Evolutionary conservation across 2,888 invertebrate species (phyloP).

Genomic region (Melanotus villosus): DNA sequence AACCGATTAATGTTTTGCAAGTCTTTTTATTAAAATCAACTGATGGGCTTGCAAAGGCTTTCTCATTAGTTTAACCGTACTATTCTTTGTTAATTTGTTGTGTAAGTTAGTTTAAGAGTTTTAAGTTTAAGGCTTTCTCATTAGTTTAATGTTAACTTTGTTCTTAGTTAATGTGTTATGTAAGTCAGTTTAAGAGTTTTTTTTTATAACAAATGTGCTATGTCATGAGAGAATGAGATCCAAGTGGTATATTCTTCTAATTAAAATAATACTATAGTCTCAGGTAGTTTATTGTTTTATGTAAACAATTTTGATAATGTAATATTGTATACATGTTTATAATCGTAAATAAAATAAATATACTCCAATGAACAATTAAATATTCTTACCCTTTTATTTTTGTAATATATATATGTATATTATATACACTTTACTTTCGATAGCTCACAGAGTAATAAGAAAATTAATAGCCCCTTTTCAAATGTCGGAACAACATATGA

Average conservation of each 20-base stretch:
- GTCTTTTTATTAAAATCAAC: neutral
- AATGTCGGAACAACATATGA: conserved; percentile 16
- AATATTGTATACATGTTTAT: neutral
- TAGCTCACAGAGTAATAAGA: conserved; percentile 36
- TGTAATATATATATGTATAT: conserved; percentile 37
- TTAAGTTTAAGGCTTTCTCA: no score
- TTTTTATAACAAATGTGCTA: no score
- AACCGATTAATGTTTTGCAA: conserved; percentile 52
- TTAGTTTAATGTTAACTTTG: no score
- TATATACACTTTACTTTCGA: conserved; percentile 41
- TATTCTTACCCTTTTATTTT: conserved; percentile 41
- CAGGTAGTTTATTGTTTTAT: neutral
- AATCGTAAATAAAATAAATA: conserved; percentile 2
- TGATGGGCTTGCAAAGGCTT: neutral
- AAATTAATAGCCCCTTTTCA: conserved; percentile 32
- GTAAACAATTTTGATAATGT: neutral
- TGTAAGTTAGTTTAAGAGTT: no score
- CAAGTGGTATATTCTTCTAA: no score
- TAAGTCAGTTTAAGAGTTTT: no score
- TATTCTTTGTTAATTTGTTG: no score
- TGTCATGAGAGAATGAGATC: no score
- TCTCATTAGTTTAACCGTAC: no score
- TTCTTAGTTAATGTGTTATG: no score
- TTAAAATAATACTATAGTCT: no score
- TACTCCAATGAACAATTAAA: conserved; percentile 30